Evolutionary conservation across 1,140 invertebrate species (phyloP).

Genomic region (Anastrepha ludens): DNA sequence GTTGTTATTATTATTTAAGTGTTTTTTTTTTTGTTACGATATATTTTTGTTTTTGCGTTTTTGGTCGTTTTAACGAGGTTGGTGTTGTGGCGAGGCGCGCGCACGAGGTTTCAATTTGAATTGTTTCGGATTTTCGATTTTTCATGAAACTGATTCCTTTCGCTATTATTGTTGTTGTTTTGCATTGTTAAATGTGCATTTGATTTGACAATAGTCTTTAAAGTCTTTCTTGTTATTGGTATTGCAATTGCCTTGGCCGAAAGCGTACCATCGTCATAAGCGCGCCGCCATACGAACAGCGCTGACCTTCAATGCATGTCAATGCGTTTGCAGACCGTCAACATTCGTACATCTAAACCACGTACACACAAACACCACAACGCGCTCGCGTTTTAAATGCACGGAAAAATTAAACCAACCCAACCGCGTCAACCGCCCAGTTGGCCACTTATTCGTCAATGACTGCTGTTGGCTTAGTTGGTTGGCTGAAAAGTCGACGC

Average conservation of each 20-base stretch:
- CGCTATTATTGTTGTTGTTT: background rate
- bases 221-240: conserved; percentile 7
- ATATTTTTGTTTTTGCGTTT: background rate
- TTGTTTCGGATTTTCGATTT: too few relatives aligned
- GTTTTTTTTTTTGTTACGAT: background rate
- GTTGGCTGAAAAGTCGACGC: background rate
- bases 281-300: background rate
- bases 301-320: conserved; percentile 42
- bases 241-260: conserved; percentile 49
- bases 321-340: background rate
- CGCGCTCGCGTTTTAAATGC: background rate
- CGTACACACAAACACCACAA: background rate
- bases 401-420: background rate
- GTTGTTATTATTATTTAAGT: background rate
- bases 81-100: background rate
- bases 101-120: too few relatives aligned
- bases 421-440: background rate
- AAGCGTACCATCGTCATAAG: background rate
- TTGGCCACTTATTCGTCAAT: conserved; percentile 36
- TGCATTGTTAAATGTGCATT: too few relatives aligned
- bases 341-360: background rate
- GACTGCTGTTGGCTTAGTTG: background rate
- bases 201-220: too few relatives aligned
- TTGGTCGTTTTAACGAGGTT: background rate
- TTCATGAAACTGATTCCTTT: too few relatives aligned